Percentiles rank a stretch among this genome's conserved stretches.
Conservation (phyloP, 2,888 invertebrate species). For the Panopea generosa region DNA sequence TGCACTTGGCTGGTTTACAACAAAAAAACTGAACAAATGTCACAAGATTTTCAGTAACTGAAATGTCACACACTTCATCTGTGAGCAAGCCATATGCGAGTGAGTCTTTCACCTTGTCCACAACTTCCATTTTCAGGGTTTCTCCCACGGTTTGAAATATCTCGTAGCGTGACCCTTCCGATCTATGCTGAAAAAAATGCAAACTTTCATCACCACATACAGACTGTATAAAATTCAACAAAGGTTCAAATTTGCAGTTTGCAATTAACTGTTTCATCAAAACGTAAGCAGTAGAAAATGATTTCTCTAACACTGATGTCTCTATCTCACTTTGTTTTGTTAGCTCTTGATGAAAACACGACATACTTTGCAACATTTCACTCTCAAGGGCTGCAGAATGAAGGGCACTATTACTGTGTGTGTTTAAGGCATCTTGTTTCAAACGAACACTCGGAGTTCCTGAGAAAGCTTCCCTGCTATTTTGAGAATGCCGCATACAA, state of each 20-base stretch:
- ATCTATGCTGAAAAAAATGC: background rate
- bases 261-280: too few relatives aligned
- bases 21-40: too few relatives aligned
- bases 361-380: background rate
- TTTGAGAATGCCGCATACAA: background rate
- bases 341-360: background rate
- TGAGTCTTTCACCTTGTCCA: background rate
- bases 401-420: background rate
- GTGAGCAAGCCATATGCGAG: background rate
- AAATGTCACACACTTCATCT: too few relatives aligned
- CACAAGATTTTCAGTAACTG: too few relatives aligned
- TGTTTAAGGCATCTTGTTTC: background rate
- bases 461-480: background rate
- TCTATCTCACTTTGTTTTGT: background rate
- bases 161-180: background rate
- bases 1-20: too few relatives aligned
- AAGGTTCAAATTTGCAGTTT: too few relatives aligned
- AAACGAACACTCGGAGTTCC: background rate
- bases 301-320: too few relatives aligned
- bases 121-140: constrained; percentile 1
- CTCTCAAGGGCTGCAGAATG: constrained; percentile 1
- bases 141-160: background rate
- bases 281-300: too few relatives aligned
- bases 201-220: too few relatives aligned
- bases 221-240: background rate